Base-by-base conservation (phyloP, 1,140 invertebrate species). In the Pseudomyrmex concolor region DNA sequence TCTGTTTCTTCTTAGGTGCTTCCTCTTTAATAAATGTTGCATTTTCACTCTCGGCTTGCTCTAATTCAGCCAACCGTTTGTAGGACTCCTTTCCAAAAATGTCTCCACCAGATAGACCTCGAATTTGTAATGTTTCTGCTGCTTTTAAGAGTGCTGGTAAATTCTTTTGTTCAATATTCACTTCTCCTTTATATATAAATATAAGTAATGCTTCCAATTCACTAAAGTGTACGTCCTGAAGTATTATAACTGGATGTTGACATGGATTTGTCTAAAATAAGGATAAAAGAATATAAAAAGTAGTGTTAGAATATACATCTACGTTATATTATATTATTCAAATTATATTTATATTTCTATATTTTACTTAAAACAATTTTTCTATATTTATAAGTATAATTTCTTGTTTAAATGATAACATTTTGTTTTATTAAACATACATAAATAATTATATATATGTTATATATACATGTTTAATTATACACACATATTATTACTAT, bases 141-240 rank as follows among this genome's bases (percentile, higher is more conserved):
- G 96, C 95, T 89, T 96, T 95, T 59, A 96, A 90, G 1, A 96
- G 91, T 9, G 95, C 93, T 25, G 95, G 95, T 77, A 96, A 92
- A 91, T 96, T 96, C 83, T 96, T 95, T 77, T 96, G 95, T 63
- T 95, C 95, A 22, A 96, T 96, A 92, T 96, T 96, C 3, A 96
- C 96, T 91, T 96, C 96, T 15, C 96, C 96, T 87, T 96, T 96
- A 82, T 96, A 96, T 92, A 96, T 96, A 92, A 96, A 96, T 86
- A 95, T 95, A 66, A 96, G 91, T 34, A 96, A 87, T 72, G 95
- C 95, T 87, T 95, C 94, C 51, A 96, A 90, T 84, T 96, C 95
- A 17, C 92, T 94, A 62, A 95, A 95, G 88, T 95, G 95, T 71
- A 96, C 95, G 92, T 96, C 96, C 92, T 96, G 96, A 57, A 96